Conservation (phyloP, 2,888 invertebrate species). For the Volucella zonaria region DNA sequence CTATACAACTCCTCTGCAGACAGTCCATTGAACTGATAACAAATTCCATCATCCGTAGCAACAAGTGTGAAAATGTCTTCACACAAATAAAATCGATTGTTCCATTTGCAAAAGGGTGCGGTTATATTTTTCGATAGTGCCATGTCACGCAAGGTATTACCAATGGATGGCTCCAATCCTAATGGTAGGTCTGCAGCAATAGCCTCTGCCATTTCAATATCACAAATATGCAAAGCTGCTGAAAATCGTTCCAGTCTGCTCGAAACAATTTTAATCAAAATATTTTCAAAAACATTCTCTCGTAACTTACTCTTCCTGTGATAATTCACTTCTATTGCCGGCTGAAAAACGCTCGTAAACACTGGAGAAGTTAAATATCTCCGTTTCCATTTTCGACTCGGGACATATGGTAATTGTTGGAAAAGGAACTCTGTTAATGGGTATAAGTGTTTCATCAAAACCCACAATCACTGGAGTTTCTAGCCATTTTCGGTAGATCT, state of each 20-base stretch:
- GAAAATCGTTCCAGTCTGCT: conserved; percentile 77
- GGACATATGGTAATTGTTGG: conserved; percentile 81
- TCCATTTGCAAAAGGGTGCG: conserved; percentile 80
- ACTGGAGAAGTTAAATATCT: conserved; percentile 78
- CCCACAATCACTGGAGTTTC: conserved; percentile 80
- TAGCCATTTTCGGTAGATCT: conserved; percentile 79
- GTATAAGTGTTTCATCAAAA: conserved; percentile 80
- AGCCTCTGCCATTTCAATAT: conserved; percentile 77
- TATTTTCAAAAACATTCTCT: not conserved
- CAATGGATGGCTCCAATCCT: conserved; percentile 72
- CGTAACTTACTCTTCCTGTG: conserved; percentile 74
- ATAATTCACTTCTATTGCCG: conserved; percentile 66
- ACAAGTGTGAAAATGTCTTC: conserved; percentile 79
- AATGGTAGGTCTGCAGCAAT: conserved; percentile 76
- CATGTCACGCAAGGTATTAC: conserved; percentile 77
- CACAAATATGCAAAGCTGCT: conserved; percentile 80
- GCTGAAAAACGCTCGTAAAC: conserved; percentile 76
- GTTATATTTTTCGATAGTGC: conserved; percentile 79
- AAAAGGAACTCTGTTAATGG: conserved; percentile 80
- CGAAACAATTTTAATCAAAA: not conserved
- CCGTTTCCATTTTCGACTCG: conserved; percentile 80
- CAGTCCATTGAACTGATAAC: conserved; percentile 81
- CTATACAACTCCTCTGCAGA: conserved; percentile 79
- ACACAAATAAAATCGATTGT: conserved; percentile 80
- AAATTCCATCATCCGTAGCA: conserved; percentile 81